A percentile compares a stretch with the other conserved stretches of the same genome.
These are phyloP conservation scores for Melinopterus prodromus DNA, from an alignment of 2,888 invertebrate genomes.

Conservation along the genomic window DNA sequence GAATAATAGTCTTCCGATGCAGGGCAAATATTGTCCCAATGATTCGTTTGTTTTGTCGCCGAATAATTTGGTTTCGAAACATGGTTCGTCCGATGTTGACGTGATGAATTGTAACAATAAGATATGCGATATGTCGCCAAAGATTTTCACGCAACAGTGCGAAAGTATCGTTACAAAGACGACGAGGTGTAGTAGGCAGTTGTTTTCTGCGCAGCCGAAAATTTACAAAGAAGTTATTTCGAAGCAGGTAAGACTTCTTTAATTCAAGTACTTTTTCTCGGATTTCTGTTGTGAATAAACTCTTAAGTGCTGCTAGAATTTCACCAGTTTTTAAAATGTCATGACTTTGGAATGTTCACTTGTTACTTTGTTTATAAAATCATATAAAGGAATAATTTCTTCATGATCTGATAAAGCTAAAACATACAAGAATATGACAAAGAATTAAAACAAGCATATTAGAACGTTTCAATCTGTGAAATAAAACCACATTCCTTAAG, in stretches of 20 bases:
- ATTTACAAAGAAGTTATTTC: background rate
- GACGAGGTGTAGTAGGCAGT: background rate
- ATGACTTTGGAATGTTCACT: too few relatives aligned
- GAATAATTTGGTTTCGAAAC: background rate
- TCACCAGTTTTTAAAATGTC: too few relatives aligned
- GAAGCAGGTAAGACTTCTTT: background rate
- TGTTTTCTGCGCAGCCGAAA: background rate
- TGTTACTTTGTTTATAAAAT: too few relatives aligned
- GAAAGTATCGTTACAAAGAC: background rate
- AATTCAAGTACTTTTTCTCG: too few relatives aligned
- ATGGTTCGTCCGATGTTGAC: background rate
- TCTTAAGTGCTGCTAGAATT: too few relatives aligned
- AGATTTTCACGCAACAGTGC: conserved; percentile 4
- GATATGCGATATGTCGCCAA: background rate
- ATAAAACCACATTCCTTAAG: too few relatives aligned
- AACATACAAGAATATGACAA: too few relatives aligned
- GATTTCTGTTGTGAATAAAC: too few relatives aligned
- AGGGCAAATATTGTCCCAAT: background rate
- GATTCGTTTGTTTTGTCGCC: background rate
- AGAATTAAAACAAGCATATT: too few relatives aligned
- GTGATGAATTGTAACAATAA: background rate
- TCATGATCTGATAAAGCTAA: too few relatives aligned
- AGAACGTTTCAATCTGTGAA: too few relatives aligned
- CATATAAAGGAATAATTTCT: too few relatives aligned
- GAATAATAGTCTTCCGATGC: background rate